Evolutionary conservation across 2,113 vertebrate genomes (phyloP), one percentile per base, ranked within the genome.

Genomic region (Albula goreensis): DNA sequence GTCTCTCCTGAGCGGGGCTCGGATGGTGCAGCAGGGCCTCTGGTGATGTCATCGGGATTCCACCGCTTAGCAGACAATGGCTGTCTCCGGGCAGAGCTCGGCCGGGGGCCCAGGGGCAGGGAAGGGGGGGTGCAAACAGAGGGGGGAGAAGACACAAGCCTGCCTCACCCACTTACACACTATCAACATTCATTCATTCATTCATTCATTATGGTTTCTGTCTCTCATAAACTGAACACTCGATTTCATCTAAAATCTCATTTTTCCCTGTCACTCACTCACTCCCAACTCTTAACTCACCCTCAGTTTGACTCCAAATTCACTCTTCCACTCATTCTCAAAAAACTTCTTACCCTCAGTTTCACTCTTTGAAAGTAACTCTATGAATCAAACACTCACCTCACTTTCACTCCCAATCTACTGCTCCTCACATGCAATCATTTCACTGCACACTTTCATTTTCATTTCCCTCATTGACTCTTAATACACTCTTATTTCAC

Each of bases 41-140:
- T 82, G 85, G 81, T 91, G 91, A 94, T 91, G 90, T 93, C 91
- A 93, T 89, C 84, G 86, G 89, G 88, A 93, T 92, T 91, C 87
- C 90, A 88, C 22, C 19, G 49, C 86, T 86, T 78, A 66, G 81
- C 63, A 87, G 48, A 90, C 89, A 89, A 89, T 88, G 88, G 85
- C 89, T 87, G 83, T 92, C 89, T 89, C 90, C 86, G 74, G 51
- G 87, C 88, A 86, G 89, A 92, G 89, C 86, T 88, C 87, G 85
- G 53, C 81, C 84, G 78, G 85, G 78, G 83, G 19, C 52, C 57
- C 63, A 83, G 78, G 25, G 81, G 86, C 60, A 50, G 41, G 74
- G 81, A 80, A 57, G 51, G 11, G 81, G 25, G 52, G 70, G 15
- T 22, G 74, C 13, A 25, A 7, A 77, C 8, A 77, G 49, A 19